These are phyloP conservation scores for Nyctibius bracteatus DNA, from an alignment of 2,113 vertebrate genomes.

Conservation along the genomic window DNA sequence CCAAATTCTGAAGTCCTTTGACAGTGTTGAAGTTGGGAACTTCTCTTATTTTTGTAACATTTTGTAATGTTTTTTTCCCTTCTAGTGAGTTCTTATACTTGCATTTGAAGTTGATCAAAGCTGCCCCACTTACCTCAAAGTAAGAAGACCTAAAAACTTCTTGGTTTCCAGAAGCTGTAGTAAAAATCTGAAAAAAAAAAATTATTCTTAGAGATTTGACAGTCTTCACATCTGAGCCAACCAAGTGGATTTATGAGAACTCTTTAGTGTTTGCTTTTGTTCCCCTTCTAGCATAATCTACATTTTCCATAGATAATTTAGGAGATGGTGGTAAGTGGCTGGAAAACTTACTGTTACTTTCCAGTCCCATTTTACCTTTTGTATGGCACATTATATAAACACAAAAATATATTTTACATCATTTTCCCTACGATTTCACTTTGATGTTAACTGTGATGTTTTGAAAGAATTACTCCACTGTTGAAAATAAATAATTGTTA, in stretches of 20 bases:
- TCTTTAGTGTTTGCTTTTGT: background rate
- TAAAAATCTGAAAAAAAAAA: background rate
- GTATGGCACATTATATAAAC: background rate
- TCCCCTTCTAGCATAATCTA: background rate
- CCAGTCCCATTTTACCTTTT: background rate
- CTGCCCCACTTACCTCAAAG: background rate
- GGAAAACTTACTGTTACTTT: background rate
- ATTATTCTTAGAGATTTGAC: background rate
- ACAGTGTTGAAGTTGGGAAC: background rate
- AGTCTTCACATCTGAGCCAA: background rate
- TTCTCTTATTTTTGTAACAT: background rate
- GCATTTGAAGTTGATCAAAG: constrained; percentile 6
- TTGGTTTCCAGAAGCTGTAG: background rate
- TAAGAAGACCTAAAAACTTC: background rate
- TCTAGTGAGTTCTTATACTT: background rate
- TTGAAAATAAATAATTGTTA: background rate
- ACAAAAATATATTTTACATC: background rate
- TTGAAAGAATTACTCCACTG: background rate
- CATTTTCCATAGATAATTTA: background rate
- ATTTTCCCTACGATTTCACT: background rate
- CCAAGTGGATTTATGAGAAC: background rate
- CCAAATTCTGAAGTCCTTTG: background rate
- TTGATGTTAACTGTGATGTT: background rate
- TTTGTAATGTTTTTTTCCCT: background rate
- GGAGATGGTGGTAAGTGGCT: background rate